phyloP scores from a whole-genome alignment of 1,140 invertebrate genomes.

The Atta colombica region DNA sequence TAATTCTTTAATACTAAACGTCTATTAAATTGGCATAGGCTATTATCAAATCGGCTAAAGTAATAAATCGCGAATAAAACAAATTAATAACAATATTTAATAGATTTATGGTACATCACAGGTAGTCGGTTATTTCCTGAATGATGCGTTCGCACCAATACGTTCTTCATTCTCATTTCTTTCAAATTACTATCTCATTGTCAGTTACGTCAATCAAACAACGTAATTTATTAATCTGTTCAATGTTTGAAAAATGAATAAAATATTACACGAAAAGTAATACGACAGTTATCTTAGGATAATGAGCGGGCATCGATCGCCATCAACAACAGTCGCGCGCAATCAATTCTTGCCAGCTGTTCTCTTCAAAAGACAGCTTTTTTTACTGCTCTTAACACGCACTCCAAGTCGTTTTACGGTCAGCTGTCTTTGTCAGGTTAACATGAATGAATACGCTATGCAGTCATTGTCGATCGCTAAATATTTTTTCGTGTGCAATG shows the following conservation, averaged over 20 bases:
- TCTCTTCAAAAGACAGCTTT: conserved; percentile 64
- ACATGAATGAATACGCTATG: background rate
- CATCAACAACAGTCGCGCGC: conserved; percentile 72
- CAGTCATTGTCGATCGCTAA: conserved; percentile 55
- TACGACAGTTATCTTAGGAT: conserved; percentile 71
- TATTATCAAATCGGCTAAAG: no score
- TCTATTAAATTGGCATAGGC: no score
- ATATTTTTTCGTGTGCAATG: conserved; percentile 32
- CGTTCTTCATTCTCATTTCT: no score
- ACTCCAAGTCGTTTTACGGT: conserved; percentile 67
- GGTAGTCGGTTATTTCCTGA: no score
- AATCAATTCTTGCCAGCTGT: conserved; percentile 75
- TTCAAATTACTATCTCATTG: no score
- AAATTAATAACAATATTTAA: no score
- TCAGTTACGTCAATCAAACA: no score
- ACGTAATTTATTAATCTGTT: no score
- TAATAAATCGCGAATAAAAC: no score
- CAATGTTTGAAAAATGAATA: conserved; percentile 60
- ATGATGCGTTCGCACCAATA: no score
- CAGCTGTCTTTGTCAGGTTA: conserved; percentile 2
- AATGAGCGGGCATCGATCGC: conserved; percentile 74
- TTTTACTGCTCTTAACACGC: conserved; percentile 76
- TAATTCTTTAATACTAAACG: background rate
- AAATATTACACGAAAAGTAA: conserved; percentile 16
- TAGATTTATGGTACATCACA: no score